Conservation (phyloP, 2,113 vertebrate species). For the Pithys albifrons region DNA sequence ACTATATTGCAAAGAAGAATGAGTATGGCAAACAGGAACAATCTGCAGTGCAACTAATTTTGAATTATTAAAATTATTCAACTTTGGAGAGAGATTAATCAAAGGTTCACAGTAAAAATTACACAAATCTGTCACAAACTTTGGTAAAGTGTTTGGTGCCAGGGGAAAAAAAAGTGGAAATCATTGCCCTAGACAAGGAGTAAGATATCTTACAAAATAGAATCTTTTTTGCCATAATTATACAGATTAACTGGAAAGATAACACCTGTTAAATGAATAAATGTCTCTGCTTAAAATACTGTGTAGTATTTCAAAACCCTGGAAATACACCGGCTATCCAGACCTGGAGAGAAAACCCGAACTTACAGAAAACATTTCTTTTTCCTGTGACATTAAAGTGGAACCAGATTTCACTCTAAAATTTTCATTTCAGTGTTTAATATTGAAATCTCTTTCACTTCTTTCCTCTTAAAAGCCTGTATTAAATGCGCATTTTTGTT, state of each 20-base stretch:
- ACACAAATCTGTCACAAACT: not conserved
- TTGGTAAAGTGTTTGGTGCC: not conserved
- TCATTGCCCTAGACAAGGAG: not conserved
- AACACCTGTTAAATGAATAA: not conserved
- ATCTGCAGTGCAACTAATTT: not conserved
- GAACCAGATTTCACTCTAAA: not conserved
- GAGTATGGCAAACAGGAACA: not conserved
- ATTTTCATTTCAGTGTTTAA: not conserved
- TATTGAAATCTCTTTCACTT: not conserved
- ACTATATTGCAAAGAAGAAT: not conserved
- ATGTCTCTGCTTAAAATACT: not conserved
- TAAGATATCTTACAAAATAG: not conserved
- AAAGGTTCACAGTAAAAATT: not conserved
- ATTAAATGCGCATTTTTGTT: not conserved
- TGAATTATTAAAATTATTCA: not conserved
- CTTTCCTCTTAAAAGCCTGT: not conserved
- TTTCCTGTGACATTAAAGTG: not conserved
- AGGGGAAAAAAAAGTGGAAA: not conserved
- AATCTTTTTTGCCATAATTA: not conserved
- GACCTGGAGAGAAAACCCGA: not conserved
- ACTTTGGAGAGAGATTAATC: not conserved
- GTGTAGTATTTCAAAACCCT: not conserved
- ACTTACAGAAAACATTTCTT: not conserved
- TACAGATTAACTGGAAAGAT: not conserved
- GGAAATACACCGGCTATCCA: not conserved